Conservation (phyloP, 2,888 invertebrate species). For the Drosophila rellima region DNA sequence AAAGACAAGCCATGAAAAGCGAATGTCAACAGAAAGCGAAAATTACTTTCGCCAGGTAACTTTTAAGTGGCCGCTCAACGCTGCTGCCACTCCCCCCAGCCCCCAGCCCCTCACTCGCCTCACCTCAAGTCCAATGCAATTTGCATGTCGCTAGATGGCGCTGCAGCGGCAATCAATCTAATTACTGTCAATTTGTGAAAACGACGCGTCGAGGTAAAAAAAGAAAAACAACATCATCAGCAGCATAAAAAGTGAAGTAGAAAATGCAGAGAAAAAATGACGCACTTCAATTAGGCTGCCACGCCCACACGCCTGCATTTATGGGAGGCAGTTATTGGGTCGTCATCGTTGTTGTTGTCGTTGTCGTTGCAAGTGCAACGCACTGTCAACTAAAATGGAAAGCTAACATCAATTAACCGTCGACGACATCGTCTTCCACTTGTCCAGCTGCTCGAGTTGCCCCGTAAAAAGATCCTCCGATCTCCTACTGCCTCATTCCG, state of each 20-base stretch:
- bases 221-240: no score
- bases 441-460: slow-evolving; percentile 34
- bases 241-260: background rate
- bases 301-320: slow-evolving; percentile 12
- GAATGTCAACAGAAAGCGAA: slow-evolving; percentile 58
- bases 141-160: slow-evolving; percentile 63
- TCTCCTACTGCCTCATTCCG: background rate
- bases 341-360: slow-evolving; percentile 10
- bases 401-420: slow-evolving; percentile 76
- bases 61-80: slow-evolving; percentile 48
- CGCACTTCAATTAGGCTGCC: slow-evolving; percentile 63
- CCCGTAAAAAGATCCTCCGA: slow-evolving; percentile 14
- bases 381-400: slow-evolving; percentile 80
- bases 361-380: slow-evolving; percentile 58
- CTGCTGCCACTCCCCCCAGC: slow-evolving; percentile 39
- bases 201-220: slow-evolving; percentile 8
- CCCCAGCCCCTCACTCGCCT: background rate
- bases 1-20: slow-evolving; percentile 35
- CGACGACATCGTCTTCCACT: slow-evolving; percentile 44
- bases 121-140: slow-evolving; percentile 32
- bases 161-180: slow-evolving; percentile 71
- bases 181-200: slow-evolving; percentile 74
- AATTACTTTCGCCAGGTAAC: slow-evolving; percentile 75
- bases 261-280: slow-evolving; percentile 15
- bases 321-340: slow-evolving; percentile 53